Conservation (phyloP, 2,113 vertebrate genomes). For the Caranx melampygus region DNA sequence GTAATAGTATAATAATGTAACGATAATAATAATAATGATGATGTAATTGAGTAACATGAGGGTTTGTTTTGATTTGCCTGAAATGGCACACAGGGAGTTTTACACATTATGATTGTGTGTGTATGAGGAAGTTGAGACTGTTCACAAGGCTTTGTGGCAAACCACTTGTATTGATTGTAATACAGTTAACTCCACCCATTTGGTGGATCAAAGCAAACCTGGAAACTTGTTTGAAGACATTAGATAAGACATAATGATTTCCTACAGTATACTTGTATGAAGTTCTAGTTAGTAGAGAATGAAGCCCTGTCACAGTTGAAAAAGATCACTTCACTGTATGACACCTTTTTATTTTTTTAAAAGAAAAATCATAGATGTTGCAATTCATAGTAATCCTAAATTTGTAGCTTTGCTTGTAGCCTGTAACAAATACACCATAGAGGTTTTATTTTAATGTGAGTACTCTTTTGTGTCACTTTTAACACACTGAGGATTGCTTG, state of each 20-base stretch:
- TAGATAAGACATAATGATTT: background rate
- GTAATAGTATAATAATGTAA: background rate
- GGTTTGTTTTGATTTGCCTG: constrained; percentile 3
- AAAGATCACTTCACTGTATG: background rate
- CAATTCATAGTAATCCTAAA: background rate
- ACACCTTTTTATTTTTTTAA: background rate
- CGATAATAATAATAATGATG: too few species aligned
- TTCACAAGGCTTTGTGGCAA: background rate
- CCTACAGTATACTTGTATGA: too few species aligned
- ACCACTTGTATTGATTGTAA: background rate
- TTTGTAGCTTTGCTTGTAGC: background rate
- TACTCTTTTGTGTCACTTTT: background rate
- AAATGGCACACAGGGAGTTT: background rate
- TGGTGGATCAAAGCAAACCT: constrained; percentile 10
- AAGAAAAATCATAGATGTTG: too few species aligned
- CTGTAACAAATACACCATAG: too few species aligned
- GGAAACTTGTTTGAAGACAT: background rate
- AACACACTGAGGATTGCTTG: background rate
- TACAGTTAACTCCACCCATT: background rate
- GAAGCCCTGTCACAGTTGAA: background rate
- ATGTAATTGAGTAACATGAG: too few species aligned
- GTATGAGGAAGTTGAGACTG: background rate
- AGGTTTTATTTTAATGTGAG: too few species aligned
- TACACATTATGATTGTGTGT: too few species aligned
- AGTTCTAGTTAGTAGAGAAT: background rate